These are phyloP conservation scores for Drosophila triauraria DNA, from an alignment of 1,140 invertebrate species.

Conservation along the genomic window DNA sequence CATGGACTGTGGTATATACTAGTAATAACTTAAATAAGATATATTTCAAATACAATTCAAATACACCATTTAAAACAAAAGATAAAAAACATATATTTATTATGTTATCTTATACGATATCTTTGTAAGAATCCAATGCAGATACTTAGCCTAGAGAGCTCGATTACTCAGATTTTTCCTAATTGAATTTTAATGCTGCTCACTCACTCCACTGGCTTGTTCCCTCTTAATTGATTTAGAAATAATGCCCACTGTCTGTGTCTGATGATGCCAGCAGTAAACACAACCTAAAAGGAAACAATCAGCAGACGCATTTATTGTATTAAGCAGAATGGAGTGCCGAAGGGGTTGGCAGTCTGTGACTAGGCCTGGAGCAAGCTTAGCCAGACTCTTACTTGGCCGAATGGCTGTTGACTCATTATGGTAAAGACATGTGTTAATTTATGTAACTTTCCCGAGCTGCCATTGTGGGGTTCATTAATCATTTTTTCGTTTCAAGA, in stretches of 20 bases:
- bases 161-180: not conserved
- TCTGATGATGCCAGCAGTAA: constrained; percentile 1
- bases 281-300: constrained; percentile 34
- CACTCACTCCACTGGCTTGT: constrained; percentile 4
- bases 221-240: constrained; percentile 45
- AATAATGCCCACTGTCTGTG: constrained; percentile 24
- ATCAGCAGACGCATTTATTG: constrained; percentile 66
- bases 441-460: constrained; percentile 83
- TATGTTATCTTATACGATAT: not conserved
- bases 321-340: constrained; percentile 56
- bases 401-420: constrained; percentile 63
- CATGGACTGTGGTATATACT: too few relatives aligned
- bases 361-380: constrained; percentile 16
- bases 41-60: too few relatives aligned
- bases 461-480: constrained; percentile 70
- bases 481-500: constrained; percentile 69
- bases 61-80: not conserved
- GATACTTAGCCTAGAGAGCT: not conserved
- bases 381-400: constrained; percentile 33
- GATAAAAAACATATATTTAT: not conserved
- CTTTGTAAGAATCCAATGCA: not conserved
- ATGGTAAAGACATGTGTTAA: constrained; percentile 81
- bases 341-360: constrained; percentile 18
- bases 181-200: constrained; percentile 36
- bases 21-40: too few relatives aligned